Conservation (phyloP, 1,140 invertebrate species). For the Kradibia gibbosae region DNA sequence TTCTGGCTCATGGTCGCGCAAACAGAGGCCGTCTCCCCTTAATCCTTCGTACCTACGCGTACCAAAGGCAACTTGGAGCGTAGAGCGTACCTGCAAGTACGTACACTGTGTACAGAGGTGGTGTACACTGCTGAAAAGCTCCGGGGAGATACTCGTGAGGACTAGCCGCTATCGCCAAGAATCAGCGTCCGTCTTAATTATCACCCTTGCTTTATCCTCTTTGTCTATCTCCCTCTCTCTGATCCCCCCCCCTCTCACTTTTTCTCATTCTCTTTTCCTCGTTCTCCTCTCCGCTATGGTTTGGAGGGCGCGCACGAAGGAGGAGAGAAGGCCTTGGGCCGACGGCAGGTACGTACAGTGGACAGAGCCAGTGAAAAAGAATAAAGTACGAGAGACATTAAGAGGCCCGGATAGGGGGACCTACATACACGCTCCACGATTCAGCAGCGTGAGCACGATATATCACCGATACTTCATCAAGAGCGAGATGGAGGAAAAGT, state of each 20-base stretch:
- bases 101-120: neutral
- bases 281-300: neutral
- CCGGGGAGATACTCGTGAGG: slow-evolving; percentile 53
- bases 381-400: neutral
- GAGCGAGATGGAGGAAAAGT: slow-evolving; percentile 24
- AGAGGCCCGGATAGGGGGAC: neutral
- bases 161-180: slow-evolving; percentile 58
- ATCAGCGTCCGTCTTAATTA: slow-evolving; percentile 66
- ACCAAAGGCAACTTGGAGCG: neutral
- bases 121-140: neutral
- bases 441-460: slow-evolving; percentile 15
- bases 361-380: slow-evolving; percentile 16
- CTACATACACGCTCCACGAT: neutral
- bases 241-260: slow-evolving; percentile 3
- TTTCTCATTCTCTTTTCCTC: neutral
- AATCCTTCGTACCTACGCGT: neutral
- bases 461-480: slow-evolving; percentile 4
- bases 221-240: slow-evolving; percentile 23
- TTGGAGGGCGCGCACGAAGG: neutral
- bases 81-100: neutral
- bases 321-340: neutral
- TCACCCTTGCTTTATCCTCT: slow-evolving; percentile 55
- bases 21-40: neutral
- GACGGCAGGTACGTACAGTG: neutral
- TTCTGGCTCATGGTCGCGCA: neutral